Conservation (phyloP, 2,888 invertebrate species). For the Danaus chrysippus region DNA sequence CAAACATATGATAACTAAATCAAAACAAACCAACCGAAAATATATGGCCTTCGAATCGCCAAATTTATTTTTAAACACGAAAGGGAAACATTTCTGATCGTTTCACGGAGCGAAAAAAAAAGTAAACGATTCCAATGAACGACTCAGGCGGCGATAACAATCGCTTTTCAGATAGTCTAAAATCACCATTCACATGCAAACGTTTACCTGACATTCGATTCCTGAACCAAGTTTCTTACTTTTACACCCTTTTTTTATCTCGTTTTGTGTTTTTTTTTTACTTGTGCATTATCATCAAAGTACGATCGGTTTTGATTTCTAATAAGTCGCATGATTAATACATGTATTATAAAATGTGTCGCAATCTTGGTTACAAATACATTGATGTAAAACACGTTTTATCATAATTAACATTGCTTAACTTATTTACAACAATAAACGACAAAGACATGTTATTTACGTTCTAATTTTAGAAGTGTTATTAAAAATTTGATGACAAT, state of each 20-base stretch:
- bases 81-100: slow-evolving; percentile 14
- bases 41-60: slow-evolving; percentile 12
- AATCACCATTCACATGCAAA: slow-evolving; percentile 12
- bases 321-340: no score
- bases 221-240: slow-evolving; percentile 4
- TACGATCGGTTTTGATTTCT: no score
- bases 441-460: no score
- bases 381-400: no score
- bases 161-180: slow-evolving; percentile 13
- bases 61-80: slow-evolving; percentile 12
- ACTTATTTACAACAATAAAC: no score
- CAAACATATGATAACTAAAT: slow-evolving; percentile 3
- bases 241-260: slow-evolving; percentile 8
- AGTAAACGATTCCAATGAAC: slow-evolving; percentile 14
- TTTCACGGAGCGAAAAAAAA: slow-evolving; percentile 17
- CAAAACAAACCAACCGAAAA: slow-evolving; percentile 10
- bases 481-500: no score
- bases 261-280: no score
- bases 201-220: slow-evolving; percentile 5
- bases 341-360: no score
- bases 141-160: slow-evolving; percentile 15
- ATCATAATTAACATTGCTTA: no score
- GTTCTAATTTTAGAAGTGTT: no score
- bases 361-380: no score
- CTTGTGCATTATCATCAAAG: no score